A percentile compares a stretch with the other conserved stretches of the same genome.
Evolutionary conservation across 2,888 invertebrate species (phyloP).

Genomic region (Ectemnius continuus): DNA sequence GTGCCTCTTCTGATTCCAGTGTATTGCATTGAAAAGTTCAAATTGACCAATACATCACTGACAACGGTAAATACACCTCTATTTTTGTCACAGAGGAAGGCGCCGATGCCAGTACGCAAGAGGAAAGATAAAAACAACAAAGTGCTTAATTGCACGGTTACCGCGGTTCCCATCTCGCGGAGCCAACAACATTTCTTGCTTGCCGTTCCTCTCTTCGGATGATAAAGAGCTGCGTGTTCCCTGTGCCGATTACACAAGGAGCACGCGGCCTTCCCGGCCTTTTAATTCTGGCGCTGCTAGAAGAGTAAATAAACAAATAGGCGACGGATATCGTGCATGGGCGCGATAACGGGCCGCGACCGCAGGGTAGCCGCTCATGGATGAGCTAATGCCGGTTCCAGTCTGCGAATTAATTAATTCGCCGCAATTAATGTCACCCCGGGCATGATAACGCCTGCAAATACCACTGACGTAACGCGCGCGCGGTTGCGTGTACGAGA

Average conservation of each 20-base stretch:
- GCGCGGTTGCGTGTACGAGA: not conserved
- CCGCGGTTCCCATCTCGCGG: slow-evolving; percentile 21
- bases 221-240: slow-evolving; percentile 65
- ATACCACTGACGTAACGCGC: slow-evolving; percentile 31
- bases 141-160: slow-evolving; percentile 54
- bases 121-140: slow-evolving; percentile 19
- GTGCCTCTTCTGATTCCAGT: no score
- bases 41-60: not conserved
- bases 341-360: slow-evolving; percentile 48
- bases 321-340: slow-evolving; percentile 49
- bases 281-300: slow-evolving; percentile 64
- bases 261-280: slow-evolving; percentile 65
- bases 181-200: slow-evolving; percentile 3
- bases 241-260: slow-evolving; percentile 64
- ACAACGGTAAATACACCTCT: slow-evolving; percentile 18
- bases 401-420: slow-evolving; percentile 45
- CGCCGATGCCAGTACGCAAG: no score
- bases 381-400: not conserved
- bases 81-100: no score
- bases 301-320: slow-evolving; percentile 71
- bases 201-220: slow-evolving; percentile 53
- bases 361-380: not conserved
- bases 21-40: no score
- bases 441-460: slow-evolving; percentile 37
- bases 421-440: slow-evolving; percentile 34